These are phyloP conservation scores for Morelia viridis DNA, from an alignment of 2,797 vertebrate species.

Conservation along the genomic window DNA sequence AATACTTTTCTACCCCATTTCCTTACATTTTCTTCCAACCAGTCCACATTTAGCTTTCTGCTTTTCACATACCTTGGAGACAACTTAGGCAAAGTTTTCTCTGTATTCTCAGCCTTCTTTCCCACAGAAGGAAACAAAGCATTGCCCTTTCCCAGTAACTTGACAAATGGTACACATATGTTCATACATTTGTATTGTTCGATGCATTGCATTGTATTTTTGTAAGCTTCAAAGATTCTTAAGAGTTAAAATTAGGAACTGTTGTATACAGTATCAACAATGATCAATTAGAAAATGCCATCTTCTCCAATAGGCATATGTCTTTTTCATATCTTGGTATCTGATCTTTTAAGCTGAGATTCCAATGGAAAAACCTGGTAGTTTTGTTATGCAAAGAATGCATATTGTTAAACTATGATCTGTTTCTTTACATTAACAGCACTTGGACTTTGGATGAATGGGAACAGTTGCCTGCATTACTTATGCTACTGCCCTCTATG, in stretches of 20 bases:
- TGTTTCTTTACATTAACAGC: background rate
- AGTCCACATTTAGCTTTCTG: background rate
- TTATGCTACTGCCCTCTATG: background rate
- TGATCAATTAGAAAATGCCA: background rate
- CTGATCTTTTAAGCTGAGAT: background rate
- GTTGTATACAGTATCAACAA: background rate
- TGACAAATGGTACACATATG: background rate
- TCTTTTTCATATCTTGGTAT: background rate
- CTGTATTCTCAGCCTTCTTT: background rate
- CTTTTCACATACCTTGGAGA: background rate
- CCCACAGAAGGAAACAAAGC: background rate
- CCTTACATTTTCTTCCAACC: background rate
- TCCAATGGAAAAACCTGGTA: background rate
- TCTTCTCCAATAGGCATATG: background rate
- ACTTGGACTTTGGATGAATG: background rate
- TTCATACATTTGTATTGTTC: background rate
- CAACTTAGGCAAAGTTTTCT: background rate
- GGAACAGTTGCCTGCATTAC: background rate
- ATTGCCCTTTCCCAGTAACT: background rate
- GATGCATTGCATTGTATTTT: background rate
- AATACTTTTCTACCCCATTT: background rate
- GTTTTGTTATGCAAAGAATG: background rate
- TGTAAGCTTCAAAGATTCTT: background rate
- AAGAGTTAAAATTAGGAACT: background rate
- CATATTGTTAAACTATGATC: background rate